Evolutionary conservation across 1,140 invertebrate genomes (phyloP).

Genomic region (Diachasma alloeum): DNA sequence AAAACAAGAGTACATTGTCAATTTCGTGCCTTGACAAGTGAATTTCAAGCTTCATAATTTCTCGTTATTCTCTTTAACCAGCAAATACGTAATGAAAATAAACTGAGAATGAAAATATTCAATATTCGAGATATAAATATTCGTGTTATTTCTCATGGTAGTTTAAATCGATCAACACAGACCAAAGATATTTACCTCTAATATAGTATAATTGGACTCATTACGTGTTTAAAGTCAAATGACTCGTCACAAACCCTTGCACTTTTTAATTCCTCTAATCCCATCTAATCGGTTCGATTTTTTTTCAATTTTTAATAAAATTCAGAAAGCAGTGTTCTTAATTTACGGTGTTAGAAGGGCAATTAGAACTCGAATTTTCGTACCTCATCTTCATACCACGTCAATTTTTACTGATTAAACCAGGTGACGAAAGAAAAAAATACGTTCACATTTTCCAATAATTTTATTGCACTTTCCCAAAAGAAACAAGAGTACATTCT

Average conservation of each 20-base stretch:
- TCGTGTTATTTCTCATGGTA: not conserved
- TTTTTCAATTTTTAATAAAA: not conserved
- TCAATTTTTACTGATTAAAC: no score
- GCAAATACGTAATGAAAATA: not conserved
- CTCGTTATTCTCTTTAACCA: not conserved
- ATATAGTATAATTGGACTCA: slow-evolving; percentile 5
- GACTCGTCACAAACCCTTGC: not conserved
- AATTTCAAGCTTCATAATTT: not conserved
- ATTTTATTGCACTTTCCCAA: slow-evolving; percentile 60
- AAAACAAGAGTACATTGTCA: slow-evolving; percentile 43
- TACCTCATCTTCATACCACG: no score
- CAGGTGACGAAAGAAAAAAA: not conserved
- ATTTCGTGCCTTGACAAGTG: not conserved
- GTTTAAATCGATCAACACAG: not conserved
- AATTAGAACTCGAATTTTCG: not conserved
- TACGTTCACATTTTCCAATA: slow-evolving; percentile 35
- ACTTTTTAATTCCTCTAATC: not conserved
- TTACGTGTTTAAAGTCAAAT: slow-evolving; percentile 5
- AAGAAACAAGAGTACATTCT: slow-evolving; percentile 45
- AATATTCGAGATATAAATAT: slow-evolving; percentile 2
- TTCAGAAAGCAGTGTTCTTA: not conserved
- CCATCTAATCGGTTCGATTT: not conserved
- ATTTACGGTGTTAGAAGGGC: not conserved
- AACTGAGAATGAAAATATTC: slow-evolving; percentile 37
- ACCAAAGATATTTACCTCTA: slow-evolving; percentile 9